Evolutionary conservation across 2,797 vertebrate genomes (phyloP).

Genomic region (Poeciliopsis gracilis): DNA sequence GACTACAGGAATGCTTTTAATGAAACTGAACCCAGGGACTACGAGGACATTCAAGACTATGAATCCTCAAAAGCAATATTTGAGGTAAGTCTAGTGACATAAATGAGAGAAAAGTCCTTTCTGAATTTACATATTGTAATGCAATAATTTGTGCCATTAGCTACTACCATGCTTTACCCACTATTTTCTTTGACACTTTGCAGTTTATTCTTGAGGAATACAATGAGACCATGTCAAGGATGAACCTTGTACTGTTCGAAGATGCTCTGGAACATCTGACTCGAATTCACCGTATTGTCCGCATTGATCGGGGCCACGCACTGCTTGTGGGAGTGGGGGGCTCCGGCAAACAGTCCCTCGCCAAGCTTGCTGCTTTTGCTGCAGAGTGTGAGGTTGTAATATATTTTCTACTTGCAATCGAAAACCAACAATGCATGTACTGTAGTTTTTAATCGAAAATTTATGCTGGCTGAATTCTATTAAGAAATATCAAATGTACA

Average conservation of each 20-base stretch:
- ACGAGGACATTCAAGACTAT: conserved; percentile 95
- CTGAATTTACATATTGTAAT: not conserved
- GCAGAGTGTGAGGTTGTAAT: conserved; percentile 89
- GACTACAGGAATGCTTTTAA: conserved; percentile 90
- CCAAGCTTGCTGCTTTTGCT: conserved; percentile 89
- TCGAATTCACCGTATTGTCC: conserved; percentile 88
- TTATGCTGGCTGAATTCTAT: not conserved
- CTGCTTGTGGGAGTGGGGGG: conserved; percentile 93
- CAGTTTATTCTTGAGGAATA: conserved; percentile 96
- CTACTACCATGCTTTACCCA: not conserved
- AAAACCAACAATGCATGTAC: not conserved
- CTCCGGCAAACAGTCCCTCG: conserved; percentile 94
- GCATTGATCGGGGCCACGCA: conserved; percentile 90
- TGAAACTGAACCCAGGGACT: conserved; percentile 86
- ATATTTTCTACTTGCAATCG: not conserved
- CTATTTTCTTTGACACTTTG: conserved; percentile 19
- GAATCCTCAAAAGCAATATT: conserved; percentile 92
- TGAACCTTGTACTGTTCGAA: conserved; percentile 95
- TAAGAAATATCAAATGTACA: not conserved
- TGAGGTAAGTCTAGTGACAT: conserved; percentile 79
- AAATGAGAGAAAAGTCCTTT: not conserved
- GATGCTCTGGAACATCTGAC: conserved; percentile 95
- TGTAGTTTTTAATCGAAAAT: not conserved
- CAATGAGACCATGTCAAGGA: conserved; percentile 86
- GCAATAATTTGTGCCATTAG: not conserved